Conservation (phyloP, 2,888 invertebrate species). For the Euzetes globulus region DNA sequence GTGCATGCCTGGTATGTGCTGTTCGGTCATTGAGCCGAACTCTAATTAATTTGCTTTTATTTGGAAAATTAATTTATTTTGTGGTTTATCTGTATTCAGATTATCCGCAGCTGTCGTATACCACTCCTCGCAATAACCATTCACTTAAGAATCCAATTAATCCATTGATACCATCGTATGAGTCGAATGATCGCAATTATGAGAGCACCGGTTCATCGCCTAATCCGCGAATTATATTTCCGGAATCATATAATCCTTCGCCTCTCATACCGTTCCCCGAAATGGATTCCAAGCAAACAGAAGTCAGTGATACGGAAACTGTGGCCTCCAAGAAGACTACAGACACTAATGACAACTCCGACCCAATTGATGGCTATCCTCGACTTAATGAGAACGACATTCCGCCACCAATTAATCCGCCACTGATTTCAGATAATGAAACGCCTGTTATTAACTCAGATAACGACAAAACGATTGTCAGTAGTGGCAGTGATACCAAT, state of each 20-base stretch:
- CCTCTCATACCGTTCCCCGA: slow-evolving; percentile 2
- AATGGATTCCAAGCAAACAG: not conserved
- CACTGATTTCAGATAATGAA: slow-evolving; percentile 20
- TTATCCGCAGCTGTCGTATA: not conserved
- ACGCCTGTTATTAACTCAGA: slow-evolving; percentile 18
- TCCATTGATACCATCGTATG: slow-evolving; percentile 5
- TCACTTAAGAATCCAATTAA: not conserved
- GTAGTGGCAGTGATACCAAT: not conserved
- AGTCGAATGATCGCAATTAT: not conserved
- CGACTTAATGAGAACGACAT: slow-evolving; percentile 24
- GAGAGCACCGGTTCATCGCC: slow-evolving; percentile 15
- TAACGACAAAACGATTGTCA: not conserved
- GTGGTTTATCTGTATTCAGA: not conserved
- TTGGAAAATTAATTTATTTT: slow-evolving; percentile 5
- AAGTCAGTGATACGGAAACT: not conserved
- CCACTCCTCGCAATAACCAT: not conserved
- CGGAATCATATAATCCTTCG: slow-evolving; percentile 21
- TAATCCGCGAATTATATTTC: slow-evolving; percentile 23
- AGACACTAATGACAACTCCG: not conserved
- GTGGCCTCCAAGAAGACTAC: not conserved
- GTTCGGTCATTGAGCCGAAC: not conserved
- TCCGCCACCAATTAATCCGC: slow-evolving; percentile 20
- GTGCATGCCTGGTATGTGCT: slow-evolving; percentile 45
- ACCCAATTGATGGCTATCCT: not conserved
- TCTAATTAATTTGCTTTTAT: not conserved